Evolutionary conservation across 2,888 invertebrate species (phyloP).

Genomic region (Steromphala cineraria): DNA sequence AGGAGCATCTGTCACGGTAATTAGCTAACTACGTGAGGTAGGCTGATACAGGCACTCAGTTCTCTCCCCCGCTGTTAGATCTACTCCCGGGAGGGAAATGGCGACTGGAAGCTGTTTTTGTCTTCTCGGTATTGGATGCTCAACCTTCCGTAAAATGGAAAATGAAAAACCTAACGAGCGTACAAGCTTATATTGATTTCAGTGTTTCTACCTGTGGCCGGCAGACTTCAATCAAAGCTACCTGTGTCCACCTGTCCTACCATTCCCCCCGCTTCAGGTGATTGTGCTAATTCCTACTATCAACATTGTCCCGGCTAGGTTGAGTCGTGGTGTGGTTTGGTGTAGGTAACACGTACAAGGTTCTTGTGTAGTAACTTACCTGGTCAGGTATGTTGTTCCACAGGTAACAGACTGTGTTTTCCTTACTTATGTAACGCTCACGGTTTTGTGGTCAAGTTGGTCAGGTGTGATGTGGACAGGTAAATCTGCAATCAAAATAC

Average conservation of each 20-base stretch:
- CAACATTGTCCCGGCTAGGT: not conserved
- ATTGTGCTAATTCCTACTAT: not conserved
- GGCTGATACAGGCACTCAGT: not conserved
- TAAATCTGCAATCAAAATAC: not conserved
- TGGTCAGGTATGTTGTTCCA: not conserved
- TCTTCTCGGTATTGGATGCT: not conserved
- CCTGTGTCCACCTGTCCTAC: not conserved
- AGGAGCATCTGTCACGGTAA: slow-evolving; percentile 9
- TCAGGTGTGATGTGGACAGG: not conserved
- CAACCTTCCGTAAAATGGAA: not conserved
- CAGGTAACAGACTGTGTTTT: not conserved
- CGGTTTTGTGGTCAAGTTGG: not conserved
- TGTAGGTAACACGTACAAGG: too few relatives aligned
- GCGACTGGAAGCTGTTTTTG: not conserved
- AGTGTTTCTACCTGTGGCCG: not conserved
- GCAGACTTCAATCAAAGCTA: not conserved
- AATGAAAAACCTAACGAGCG: not conserved
- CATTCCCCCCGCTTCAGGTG: slow-evolving; percentile 8
- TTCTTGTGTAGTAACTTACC: too few relatives aligned
- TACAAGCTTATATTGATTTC: not conserved
- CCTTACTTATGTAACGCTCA: not conserved
- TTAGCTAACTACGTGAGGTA: not conserved
- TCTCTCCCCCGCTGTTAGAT: not conserved
- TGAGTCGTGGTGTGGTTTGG: too few relatives aligned
- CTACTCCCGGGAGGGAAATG: not conserved